Conservation (phyloP, 2,113 vertebrate species). For the Ivindomyrus marchei region DNA sequence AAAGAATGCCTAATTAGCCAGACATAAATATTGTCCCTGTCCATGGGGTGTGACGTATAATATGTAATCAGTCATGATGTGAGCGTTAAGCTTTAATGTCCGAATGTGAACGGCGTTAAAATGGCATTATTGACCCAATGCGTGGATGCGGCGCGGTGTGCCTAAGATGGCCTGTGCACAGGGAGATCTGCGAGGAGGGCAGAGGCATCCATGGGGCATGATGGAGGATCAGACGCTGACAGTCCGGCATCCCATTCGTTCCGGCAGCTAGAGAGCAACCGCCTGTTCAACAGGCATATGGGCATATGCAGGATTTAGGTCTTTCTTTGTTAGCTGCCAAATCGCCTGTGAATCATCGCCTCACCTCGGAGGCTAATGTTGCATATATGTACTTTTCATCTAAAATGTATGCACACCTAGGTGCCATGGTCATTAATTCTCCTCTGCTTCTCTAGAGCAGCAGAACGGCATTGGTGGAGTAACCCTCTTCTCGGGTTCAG, state of each 20-base stretch:
- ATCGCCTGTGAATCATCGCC: slow-evolving; percentile 9
- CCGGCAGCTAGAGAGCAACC: not conserved
- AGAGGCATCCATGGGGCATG: not conserved
- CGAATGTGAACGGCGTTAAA: not conserved
- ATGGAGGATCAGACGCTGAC: not conserved
- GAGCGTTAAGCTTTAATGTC: not conserved
- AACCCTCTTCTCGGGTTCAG: not conserved
- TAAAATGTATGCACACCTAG: not conserved
- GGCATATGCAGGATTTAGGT: not conserved
- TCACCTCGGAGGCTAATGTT: not conserved
- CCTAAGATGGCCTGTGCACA: not conserved
- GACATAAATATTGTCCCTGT: not conserved
- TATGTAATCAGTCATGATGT: not conserved
- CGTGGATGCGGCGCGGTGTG: not conserved
- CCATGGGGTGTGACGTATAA: not conserved
- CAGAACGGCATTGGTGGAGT: not conserved
- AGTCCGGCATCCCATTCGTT: slow-evolving; percentile 1
- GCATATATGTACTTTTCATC: not conserved
- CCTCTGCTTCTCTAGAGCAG: not conserved
- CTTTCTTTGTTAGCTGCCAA: slow-evolving; percentile 1
- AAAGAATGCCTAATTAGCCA: not conserved
- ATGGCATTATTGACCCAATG: not conserved
- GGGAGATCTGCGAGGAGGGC: not conserved
- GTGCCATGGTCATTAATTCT: not conserved
- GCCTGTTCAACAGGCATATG: not conserved